Conservation (phyloP, 2,113 vertebrate species). For the Tor tambroides region DNA sequence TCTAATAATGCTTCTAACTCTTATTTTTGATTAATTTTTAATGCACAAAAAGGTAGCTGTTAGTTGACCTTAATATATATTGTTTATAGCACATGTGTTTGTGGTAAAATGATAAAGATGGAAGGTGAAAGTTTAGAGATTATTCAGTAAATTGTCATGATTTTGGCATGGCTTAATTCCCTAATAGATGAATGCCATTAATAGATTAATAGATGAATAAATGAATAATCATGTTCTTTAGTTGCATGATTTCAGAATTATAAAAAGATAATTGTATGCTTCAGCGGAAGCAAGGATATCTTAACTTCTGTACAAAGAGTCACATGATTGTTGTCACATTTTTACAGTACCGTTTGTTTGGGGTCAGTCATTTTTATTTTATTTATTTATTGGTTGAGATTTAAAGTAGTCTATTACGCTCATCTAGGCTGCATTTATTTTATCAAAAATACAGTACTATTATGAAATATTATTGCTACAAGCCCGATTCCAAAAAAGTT, state of each 20-base stretch:
- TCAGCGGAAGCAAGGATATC: not conserved
- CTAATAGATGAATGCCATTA: not conserved
- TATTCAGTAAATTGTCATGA: not conserved
- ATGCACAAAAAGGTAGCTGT: not conserved
- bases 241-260: not conserved
- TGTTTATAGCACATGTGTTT: not conserved
- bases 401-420: not conserved
- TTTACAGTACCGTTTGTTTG: not conserved
- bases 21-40: not conserved
- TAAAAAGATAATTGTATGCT: not conserved
- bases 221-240: not conserved
- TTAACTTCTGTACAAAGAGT: not conserved
- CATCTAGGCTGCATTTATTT: no score
- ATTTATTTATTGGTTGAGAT: no score
- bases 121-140: not conserved
- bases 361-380: not conserved
- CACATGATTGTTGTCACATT: not conserved
- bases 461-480: no score
- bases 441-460: no score
- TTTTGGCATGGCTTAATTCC: not conserved
- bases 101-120: not conserved
- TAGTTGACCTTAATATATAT: not conserved
- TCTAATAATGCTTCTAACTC: not conserved
- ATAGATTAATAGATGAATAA: no score
- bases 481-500: no score